Evolutionary conservation across 2,797 vertebrate species (phyloP), one percentile per base, ranked within the genome.

Genomic region (Knipowitschia caucasica): DNA sequence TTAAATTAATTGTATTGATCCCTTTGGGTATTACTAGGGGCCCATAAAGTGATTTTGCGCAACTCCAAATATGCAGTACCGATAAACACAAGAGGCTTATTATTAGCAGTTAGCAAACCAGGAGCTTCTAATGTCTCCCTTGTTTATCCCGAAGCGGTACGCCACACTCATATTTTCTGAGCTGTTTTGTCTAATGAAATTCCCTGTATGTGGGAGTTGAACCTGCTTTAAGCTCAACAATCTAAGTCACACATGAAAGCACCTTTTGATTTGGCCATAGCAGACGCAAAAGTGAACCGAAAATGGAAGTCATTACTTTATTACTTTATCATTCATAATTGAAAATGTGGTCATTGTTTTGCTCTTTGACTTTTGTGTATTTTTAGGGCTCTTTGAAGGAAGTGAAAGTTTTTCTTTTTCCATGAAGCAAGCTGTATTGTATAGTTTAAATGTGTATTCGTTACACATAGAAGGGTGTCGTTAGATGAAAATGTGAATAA

Each of bases 1-100:
- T 34, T 34, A 5, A 23, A 8, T 49, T 49, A 49, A 33, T 24
- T 34, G 46, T 49, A 49, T 49, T 23, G 30, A 49, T 33, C 20
- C 30, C 30, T 33, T 18, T 46, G 11, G 30, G 46, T 34, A 11
- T 21, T 33, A 33, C 30, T 7, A 14, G 46, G 30, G 12, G 20
- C 11, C 30, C 18, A 34, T 49, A 49, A 49, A 33, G 29, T 20
- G 5, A 46, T 10, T 29, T 15, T 29, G 4, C 12, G 18, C 30
- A 23, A 12, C 20, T 31, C 11, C 34, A 23, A 49, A 49, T 49
- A 21, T 33, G 34, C 31, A 49, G 26, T 47, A 18, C 45, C 9
- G 17, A 46, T 29, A 47, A 31, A 7, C 10, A 7, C 46, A 49
- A 31, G 29, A 49, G 18, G 29, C 46, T 12, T 47, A 46, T 27